Evolutionary conservation across 2,113 vertebrate genomes (phyloP).

Genomic region (Dasyornis broadbenti): DNA sequence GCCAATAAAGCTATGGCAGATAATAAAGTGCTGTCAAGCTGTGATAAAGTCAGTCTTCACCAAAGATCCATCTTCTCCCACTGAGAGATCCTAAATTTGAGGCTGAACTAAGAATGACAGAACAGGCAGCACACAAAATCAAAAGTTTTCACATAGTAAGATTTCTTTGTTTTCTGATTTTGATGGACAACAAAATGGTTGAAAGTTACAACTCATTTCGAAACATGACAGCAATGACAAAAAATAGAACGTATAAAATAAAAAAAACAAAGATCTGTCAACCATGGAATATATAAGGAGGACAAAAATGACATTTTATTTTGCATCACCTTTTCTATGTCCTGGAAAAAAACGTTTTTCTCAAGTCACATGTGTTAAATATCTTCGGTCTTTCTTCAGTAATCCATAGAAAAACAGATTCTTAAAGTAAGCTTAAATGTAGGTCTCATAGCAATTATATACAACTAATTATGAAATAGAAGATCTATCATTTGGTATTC

Average conservation of each 20-base stretch:
- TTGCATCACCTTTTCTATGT: not conserved
- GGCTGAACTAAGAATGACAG: slow-evolving; percentile 25
- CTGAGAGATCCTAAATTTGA: slow-evolving; percentile 45
- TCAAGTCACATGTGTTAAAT: not conserved
- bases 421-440: not conserved
- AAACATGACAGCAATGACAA: slow-evolving; percentile 1
- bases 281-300: not conserved
- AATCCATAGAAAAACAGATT: not conserved
- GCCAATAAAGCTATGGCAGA: not conserved
- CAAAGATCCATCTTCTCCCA: slow-evolving; percentile 27
- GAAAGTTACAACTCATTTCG: slow-evolving; percentile 9
- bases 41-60: slow-evolving; percentile 43
- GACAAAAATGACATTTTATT: not conserved
- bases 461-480: not conserved
- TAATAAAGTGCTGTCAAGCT: slow-evolving; percentile 38
- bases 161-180: slow-evolving; percentile 22
- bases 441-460: not conserved
- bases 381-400: not conserved
- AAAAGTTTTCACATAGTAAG: not conserved
- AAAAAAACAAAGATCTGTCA: not conserved
- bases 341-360: not conserved
- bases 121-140: not conserved
- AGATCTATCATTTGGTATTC: not conserved
- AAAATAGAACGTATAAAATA: not conserved
- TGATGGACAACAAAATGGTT: slow-evolving; percentile 29